Evolutionary conservation across 2,113 vertebrate species (phyloP).

Genomic region (Alouatta palliata): DNA sequence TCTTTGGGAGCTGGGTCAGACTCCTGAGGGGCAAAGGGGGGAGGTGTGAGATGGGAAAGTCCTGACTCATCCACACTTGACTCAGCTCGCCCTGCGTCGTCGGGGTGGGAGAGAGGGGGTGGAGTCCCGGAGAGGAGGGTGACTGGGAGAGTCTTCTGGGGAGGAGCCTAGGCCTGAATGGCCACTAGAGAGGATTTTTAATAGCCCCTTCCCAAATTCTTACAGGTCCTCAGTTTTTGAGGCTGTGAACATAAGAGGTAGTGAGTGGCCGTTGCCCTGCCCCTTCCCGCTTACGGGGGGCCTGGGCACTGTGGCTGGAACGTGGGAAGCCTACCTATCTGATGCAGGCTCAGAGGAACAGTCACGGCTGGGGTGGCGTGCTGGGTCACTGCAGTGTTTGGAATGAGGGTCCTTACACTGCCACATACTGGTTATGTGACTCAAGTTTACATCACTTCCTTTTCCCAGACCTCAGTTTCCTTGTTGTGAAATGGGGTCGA

Average conservation of each 20-base stretch:
- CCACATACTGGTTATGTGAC: background rate
- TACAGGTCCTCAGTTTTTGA: background rate
- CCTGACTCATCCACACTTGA: slow-evolving; percentile 73
- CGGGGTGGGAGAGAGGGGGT: slow-evolving; percentile 50
- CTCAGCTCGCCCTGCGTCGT: slow-evolving; percentile 52
- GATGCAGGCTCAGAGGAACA: background rate
- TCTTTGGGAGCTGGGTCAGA: background rate
- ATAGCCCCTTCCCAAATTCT: background rate
- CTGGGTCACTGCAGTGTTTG: background rate
- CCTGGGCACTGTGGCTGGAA: background rate
- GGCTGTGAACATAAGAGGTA: background rate
- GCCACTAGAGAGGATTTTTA: background rate
- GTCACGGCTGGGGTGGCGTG: background rate
- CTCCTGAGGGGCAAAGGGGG: background rate
- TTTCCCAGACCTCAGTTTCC: slow-evolving; percentile 36
- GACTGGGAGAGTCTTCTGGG: slow-evolving; percentile 22
- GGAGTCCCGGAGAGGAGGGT: background rate
- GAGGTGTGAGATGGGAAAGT: slow-evolving; percentile 58
- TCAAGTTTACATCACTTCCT: background rate
- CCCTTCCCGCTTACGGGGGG: too few relatives aligned
- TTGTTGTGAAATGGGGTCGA: background rate
- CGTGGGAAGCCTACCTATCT: background rate
- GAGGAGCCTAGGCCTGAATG: background rate
- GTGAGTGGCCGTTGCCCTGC: background rate
- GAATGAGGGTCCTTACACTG: background rate